A percentile compares a stretch with the other conserved stretches of the same genome.
Conservation (phyloP, 2,797 vertebrate genomes). For the Chelonia mydas region DNA sequence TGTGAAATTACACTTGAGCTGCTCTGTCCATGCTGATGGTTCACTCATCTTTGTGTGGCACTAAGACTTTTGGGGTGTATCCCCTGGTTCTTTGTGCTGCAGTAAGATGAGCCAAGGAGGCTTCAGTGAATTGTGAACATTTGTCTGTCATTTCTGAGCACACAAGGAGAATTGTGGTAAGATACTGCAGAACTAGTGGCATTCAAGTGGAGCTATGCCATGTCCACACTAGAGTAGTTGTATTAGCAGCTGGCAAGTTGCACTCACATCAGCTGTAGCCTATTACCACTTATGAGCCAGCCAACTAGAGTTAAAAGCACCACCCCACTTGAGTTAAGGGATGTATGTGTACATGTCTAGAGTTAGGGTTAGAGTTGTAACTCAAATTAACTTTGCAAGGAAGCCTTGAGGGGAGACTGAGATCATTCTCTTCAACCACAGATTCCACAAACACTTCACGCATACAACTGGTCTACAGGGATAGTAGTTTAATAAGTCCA, state of each 20-base stretch:
- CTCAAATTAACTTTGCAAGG: not conserved
- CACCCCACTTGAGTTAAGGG: not conserved
- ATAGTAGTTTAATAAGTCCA: conserved; percentile 24
- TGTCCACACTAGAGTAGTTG: not conserved
- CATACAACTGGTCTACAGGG: not conserved
- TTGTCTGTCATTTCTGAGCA: not conserved
- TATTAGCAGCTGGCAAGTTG: not conserved
- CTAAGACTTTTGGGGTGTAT: not conserved
- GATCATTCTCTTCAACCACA: conserved; percentile 12
- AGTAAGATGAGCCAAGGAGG: not conserved
- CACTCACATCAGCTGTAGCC: not conserved
- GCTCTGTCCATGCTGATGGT: not conserved
- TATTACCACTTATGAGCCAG: not conserved
- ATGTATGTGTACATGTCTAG: not conserved
- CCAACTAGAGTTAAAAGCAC: not conserved
- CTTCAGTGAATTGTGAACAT: not conserved
- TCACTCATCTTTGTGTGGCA: not conserved
- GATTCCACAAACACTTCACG: conserved; percentile 44
- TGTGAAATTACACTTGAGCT: not conserved
- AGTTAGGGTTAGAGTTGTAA: conserved; percentile 6
- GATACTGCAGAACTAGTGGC: not conserved
- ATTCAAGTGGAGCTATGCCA: not conserved
- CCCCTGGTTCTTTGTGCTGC: not conserved
- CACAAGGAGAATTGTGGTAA: not conserved
- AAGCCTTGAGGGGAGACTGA: not conserved